phyloP scores from a whole-genome alignment of 1,140 invertebrate genomes.

The Scaptomyza montana region DNA sequence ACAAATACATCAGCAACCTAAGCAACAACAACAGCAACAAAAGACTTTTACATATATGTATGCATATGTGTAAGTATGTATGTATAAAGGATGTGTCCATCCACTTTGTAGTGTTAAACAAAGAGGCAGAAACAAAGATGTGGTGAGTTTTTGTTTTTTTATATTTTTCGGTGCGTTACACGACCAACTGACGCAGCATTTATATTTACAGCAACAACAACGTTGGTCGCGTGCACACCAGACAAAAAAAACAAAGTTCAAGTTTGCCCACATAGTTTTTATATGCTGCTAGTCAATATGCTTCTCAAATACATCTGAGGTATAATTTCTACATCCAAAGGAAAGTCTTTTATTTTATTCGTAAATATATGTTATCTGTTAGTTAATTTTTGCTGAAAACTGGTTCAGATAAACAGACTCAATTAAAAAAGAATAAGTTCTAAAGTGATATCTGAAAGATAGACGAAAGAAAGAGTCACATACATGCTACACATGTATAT shows the following conservation, averaged over 20 bases:
- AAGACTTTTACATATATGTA: slow-evolving; percentile 36
- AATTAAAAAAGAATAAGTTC: too few species aligned
- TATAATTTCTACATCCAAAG: too few species aligned
- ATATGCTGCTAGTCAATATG: too few species aligned
- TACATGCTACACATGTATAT: slow-evolving; percentile 5
- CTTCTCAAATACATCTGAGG: too few species aligned
- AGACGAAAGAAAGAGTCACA: not conserved
- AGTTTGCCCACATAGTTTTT: slow-evolving; percentile 51
- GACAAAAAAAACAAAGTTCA: slow-evolving; percentile 48
- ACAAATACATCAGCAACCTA: slow-evolving; percentile 2
- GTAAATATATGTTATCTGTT: too few species aligned
- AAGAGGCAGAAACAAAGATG: slow-evolving; percentile 34
- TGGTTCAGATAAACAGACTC: too few species aligned
- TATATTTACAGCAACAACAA: slow-evolving; percentile 10
- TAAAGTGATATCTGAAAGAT: too few species aligned
- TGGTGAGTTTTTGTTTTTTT: slow-evolving; percentile 34
- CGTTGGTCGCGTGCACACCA: slow-evolving; percentile 5
- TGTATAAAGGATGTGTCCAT: slow-evolving; percentile 42
- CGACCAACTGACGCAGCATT: slow-evolving; percentile 43
- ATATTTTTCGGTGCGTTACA: slow-evolving; percentile 15
- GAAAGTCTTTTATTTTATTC: too few species aligned
- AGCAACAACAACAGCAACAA: slow-evolving; percentile 25
- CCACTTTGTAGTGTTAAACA: slow-evolving; percentile 32
- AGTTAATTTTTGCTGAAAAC: too few species aligned
- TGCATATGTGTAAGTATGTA: slow-evolving; percentile 8